Conservation (phyloP, 2,113 vertebrate genomes). For the Dromaius novaehollandiae region DNA sequence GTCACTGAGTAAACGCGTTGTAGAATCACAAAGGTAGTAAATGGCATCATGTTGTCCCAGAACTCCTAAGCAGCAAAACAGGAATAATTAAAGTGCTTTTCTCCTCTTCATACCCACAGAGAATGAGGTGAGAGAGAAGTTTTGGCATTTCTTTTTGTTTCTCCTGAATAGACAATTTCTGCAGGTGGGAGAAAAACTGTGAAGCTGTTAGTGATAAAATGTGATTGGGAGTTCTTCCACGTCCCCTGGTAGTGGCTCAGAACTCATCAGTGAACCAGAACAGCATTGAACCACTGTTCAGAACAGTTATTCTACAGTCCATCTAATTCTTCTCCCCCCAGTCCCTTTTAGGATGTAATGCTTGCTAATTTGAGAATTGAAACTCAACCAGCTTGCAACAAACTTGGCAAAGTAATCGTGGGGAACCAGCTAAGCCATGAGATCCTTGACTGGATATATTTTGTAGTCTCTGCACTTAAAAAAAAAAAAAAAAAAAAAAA, state of each 20-base stretch:
- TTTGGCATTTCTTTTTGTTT: neutral
- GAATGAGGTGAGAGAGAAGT: neutral
- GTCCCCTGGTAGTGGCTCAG: neutral
- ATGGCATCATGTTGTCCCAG: neutral
- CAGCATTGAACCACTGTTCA: neutral
- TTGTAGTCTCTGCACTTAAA: too few species aligned
- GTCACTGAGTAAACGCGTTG: fast-evolving
- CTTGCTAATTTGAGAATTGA: neutral
- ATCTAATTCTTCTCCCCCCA: neutral
- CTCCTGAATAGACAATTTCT: neutral
- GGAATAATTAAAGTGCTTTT: neutral
- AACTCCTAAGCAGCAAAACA: neutral
- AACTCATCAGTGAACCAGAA: neutral
- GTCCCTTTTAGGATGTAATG: neutral
- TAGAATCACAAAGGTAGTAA: neutral
- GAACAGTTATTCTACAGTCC: conserved; percentile 12
- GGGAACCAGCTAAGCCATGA: neutral
- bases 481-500: too few species aligned
- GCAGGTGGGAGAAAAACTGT: neutral
- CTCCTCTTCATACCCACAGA: neutral
- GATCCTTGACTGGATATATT: neutral
- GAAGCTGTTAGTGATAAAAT: neutral
- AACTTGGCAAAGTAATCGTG: neutral
- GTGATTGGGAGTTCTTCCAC: neutral
- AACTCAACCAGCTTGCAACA: neutral